Evolutionary conservation across 64 coral and sea anemone species (phyloP).

Genomic region (Stylophora pistillata): DNA sequence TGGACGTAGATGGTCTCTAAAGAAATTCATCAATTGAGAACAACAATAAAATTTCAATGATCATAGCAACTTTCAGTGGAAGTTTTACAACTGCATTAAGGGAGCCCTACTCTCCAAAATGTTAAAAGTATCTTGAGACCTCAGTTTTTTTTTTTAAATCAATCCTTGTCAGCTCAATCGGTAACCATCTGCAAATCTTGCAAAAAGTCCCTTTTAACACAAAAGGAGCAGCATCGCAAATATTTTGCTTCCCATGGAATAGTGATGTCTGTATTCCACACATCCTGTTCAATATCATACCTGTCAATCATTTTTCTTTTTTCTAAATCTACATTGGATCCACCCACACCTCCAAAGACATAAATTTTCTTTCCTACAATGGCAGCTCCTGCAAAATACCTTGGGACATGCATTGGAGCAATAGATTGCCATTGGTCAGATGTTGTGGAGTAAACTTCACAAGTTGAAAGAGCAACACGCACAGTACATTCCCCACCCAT

Average conservation of each 20-base stretch:
- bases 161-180: not conserved
- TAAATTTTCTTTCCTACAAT: constrained; percentile 35
- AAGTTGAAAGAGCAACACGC: constrained; percentile 31
- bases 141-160: too few species aligned
- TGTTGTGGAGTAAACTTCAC: constrained; percentile 35
- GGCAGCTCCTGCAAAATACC: constrained; percentile 13
- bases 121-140: too few species aligned
- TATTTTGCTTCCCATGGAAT: constrained; percentile 34
- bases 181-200: not conserved
- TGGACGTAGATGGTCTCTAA: too few species aligned
- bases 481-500: constrained; percentile 47
- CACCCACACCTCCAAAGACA: constrained; percentile 50
- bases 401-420: constrained; percentile 49
- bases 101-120: too few species aligned
- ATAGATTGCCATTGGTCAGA: constrained; percentile 55
- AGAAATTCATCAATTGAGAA: too few species aligned
- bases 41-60: too few species aligned
- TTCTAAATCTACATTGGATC: constrained; percentile 11
- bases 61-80: too few species aligned
- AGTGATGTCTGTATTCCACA: not conserved
- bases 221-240: not conserved
- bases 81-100: too few species aligned
- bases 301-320: not conserved
- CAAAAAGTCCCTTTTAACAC: constrained; percentile 5
- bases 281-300: not conserved